Percentiles rank a stretch among this genome's conserved stretches.
phyloP scores from a whole-genome alignment of 1,140 invertebrate species.

The Trigoniulus corallinus region DNA sequence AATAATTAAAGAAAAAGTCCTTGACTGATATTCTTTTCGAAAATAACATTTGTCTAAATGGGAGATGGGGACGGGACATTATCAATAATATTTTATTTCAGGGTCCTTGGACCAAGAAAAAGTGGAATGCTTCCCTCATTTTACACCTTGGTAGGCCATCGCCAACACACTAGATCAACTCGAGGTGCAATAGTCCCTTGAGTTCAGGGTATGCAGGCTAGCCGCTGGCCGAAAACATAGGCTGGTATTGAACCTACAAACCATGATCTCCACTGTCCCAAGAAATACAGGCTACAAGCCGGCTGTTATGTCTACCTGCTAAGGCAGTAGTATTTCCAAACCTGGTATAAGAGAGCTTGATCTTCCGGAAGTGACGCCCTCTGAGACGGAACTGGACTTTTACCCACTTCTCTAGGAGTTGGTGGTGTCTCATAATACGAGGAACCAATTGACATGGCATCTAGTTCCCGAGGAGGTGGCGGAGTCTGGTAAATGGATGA shows the following conservation, averaged over 20 bases:
- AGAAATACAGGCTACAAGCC: neutral
- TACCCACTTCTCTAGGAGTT: neutral
- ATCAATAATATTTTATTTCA: neutral
- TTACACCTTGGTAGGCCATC: no score
- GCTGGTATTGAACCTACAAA: no score
- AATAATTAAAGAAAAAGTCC: neutral
- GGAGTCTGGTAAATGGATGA: conserved; percentile 13
- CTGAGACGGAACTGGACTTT: neutral
- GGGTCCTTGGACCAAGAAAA: neutral
- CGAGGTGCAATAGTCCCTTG: no score
- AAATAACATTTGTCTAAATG: neutral
- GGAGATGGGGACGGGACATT: neutral
- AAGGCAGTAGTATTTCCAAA: neutral
- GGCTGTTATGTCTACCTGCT: neutral
- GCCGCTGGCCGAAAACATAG: no score
- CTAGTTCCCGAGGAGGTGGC: conserved; percentile 11
- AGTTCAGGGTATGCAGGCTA: no score
- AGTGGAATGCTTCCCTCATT: no score
- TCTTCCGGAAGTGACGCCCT: conserved; percentile 5
- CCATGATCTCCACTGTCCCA: no score
- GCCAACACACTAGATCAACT: no score
- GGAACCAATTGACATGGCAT: conserved; percentile 5
- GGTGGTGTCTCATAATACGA: conserved; percentile 2
- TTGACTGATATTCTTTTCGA: neutral
- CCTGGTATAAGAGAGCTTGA: conserved; percentile 1